Conservation (phyloP, 2,888 invertebrate genomes). For the Camptogramma bilineatum region DNA sequence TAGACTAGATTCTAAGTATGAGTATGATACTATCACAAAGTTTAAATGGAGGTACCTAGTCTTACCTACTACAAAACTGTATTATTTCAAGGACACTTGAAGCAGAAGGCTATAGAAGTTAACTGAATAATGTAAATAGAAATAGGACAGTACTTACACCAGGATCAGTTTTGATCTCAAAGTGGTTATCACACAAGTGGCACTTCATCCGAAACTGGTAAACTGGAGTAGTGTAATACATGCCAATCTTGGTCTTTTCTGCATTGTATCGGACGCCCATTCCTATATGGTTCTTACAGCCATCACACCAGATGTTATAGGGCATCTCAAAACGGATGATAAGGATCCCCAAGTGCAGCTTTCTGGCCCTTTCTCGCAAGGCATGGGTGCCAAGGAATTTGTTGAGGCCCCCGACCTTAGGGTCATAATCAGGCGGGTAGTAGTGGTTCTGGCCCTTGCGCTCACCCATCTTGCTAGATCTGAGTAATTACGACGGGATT, state of each 20-base stretch:
- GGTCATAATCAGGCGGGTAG: slow-evolving; percentile 99
- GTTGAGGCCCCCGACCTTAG: slow-evolving; percentile 96
- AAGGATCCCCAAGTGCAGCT: slow-evolving; percentile 97
- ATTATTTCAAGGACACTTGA: no score
- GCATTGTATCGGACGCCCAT: slow-evolving; percentile 99
- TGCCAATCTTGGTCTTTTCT: slow-evolving; percentile 96
- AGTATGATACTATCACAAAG: no score
- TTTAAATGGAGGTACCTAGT: no score
- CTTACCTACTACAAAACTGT: no score
- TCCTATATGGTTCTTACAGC: slow-evolving; percentile 98
- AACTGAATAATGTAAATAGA: background rate
- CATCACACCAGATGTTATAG: slow-evolving; percentile 99
- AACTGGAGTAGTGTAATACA: slow-evolving; percentile 99
- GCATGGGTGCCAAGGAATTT: slow-evolving; percentile 98
- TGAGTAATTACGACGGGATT: slow-evolving; percentile 5
- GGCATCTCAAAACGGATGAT: slow-evolving; percentile 99
- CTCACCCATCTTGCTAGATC: slow-evolving; percentile 92
- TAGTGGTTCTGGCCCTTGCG: slow-evolving; percentile 99
- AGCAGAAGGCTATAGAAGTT: background rate
- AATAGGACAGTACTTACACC: slow-evolving; percentile 86
- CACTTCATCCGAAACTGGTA: slow-evolving; percentile 99
- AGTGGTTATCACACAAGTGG: slow-evolving; percentile 98
- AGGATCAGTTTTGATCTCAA: slow-evolving; percentile 99
- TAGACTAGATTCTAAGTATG: background rate
- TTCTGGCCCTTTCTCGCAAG: slow-evolving; percentile 97